These are phyloP conservation scores for Ericerus pela DNA, from an alignment of 1,140 invertebrate species.

Conservation along the genomic window DNA sequence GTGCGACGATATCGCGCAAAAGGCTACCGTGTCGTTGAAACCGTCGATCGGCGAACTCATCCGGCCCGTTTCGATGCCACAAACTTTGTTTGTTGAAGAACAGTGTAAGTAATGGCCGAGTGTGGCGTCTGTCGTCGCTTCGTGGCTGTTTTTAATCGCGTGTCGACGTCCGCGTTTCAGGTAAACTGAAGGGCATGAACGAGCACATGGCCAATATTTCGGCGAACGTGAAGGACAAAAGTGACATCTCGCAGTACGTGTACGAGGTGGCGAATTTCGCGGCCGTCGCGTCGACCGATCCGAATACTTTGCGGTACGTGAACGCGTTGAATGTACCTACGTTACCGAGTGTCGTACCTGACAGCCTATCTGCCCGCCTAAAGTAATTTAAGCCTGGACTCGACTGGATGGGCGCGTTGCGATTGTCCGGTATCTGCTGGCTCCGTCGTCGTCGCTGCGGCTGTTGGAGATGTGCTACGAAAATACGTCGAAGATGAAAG, in stretches of 20 bases:
- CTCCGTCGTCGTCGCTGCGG: no score
- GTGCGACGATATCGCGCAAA: slow-evolving; percentile 35
- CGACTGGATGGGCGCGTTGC: no score
- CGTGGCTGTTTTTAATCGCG: neutral
- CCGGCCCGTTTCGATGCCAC: slow-evolving; percentile 60
- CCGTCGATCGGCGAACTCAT: slow-evolving; percentile 80
- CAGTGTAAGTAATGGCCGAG: slow-evolving; percentile 34
- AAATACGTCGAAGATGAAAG: no score
- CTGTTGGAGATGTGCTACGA: no score
- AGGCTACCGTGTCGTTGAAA: slow-evolving; percentile 50
- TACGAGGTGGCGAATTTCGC: slow-evolving; percentile 4
- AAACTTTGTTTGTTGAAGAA: slow-evolving; percentile 53
- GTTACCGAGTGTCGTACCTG: no score
- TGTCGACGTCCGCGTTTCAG: slow-evolving; percentile 18
- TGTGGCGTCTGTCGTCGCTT: neutral
- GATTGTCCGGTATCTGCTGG: no score
- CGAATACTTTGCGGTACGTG: neutral
- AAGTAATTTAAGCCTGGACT: no score
- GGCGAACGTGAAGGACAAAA: neutral
- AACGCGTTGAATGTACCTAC: no score
- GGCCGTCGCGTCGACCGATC: neutral
- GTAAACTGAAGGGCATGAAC: slow-evolving; percentile 73
- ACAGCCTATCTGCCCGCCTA: no score
- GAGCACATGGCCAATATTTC: slow-evolving; percentile 46
- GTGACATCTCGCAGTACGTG: neutral